Conservation (phyloP, 2,797 vertebrate genomes). For the Enteromius thamalakanensis region DNA sequence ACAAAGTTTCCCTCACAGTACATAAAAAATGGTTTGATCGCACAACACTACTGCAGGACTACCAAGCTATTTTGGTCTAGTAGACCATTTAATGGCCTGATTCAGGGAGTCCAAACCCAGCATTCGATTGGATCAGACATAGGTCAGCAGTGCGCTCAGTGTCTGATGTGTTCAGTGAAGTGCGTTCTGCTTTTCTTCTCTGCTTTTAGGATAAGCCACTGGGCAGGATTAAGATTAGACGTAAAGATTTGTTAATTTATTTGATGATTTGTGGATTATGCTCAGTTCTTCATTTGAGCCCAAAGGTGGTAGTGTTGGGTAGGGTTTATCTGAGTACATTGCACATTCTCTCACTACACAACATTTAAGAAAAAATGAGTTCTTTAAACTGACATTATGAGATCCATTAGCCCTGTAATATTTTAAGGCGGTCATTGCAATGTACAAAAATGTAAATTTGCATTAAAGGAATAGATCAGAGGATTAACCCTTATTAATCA, state of each 20-base stretch:
- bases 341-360: background rate
- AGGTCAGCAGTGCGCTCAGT: conserved; percentile 67
- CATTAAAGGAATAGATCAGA: background rate
- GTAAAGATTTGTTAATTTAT: conserved; percentile 7
- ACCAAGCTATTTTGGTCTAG: conserved; percentile 74
- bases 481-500: background rate
- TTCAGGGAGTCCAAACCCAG: conserved; percentile 72
- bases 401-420: background rate
- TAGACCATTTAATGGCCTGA: conserved; percentile 76
- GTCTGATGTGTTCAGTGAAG: conserved; percentile 57
- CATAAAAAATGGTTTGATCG: conserved; percentile 65
- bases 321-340: background rate
- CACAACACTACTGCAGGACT: conserved; percentile 69
- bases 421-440: background rate
- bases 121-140: conserved; percentile 66
- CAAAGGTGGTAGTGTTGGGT: conserved; percentile 14
- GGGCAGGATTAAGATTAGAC: conserved; percentile 37
- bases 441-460: background rate
- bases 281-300: background rate
- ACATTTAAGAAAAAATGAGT: background rate
- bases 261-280: background rate
- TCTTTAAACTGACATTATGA: background rate
- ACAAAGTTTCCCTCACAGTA: conserved; percentile 7
- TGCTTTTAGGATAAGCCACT: conserved; percentile 26
- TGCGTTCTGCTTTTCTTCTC: conserved; percentile 54